Percentiles rank a stretch among this genome's conserved stretches.
Conservation (phyloP, 2,113 vertebrate species). For the Xenopus laevis region DNA sequence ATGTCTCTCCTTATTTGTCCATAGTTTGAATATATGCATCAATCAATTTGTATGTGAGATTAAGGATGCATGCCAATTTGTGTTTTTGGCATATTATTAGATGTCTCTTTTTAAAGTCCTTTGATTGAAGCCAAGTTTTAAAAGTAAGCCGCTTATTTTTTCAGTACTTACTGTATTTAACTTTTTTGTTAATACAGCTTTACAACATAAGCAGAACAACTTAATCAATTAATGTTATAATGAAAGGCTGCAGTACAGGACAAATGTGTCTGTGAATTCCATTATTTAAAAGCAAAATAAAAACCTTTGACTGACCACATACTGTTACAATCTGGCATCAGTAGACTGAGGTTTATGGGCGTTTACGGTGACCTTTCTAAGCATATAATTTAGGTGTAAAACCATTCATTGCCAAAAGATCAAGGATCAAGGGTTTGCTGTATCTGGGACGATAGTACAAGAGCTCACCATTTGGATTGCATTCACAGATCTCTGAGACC, state of each 20-base stretch:
- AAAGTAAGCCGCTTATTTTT: too few species aligned
- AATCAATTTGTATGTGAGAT: too few species aligned
- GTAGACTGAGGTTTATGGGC: conserved; percentile 7
- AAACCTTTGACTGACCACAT: conserved; percentile 2
- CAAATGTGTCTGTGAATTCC: neutral
- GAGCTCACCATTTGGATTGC: neutral
- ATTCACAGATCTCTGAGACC: conserved; percentile 9
- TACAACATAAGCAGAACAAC: too few species aligned
- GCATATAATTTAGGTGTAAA: conserved; percentile 8
- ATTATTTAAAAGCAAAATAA: neutral
- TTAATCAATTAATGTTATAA: neutral
- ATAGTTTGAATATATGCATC: too few species aligned
- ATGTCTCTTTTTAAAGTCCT: too few species aligned
- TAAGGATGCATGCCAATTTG: too few species aligned
- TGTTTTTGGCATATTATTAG: too few species aligned
- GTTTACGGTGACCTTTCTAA: conserved; percentile 5
- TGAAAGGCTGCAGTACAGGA: neutral
- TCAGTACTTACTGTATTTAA: too few species aligned
- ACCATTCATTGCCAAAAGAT: neutral
- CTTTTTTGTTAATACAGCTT: too few species aligned
- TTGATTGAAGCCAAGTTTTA: too few species aligned
- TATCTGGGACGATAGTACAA: neutral
- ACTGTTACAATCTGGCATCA: conserved; percentile 1
- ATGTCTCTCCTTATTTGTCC: too few species aligned
- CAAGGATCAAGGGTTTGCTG: conserved; percentile 8